A percentile compares a stretch with the other conserved stretches of the same genome.
Conservation (phyloP, 2,797 vertebrate species). For the Arctocebus calabarensis region DNA sequence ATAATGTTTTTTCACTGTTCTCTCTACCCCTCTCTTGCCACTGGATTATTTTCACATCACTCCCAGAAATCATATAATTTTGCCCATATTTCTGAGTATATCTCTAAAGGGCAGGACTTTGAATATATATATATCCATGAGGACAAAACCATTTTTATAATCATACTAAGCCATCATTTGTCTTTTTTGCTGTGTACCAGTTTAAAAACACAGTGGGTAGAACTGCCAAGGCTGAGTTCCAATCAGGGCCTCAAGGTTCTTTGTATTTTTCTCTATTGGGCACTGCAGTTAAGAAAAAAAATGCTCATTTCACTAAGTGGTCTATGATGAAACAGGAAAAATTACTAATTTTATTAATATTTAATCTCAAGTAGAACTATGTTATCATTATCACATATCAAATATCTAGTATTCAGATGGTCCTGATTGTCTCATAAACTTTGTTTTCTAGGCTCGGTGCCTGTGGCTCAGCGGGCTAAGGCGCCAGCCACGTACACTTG, state of each 20-base stretch:
- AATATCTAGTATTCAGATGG: neutral
- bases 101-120: conserved; percentile 5
- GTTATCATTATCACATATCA: neutral
- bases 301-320: neutral
- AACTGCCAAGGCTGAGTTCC: neutral
- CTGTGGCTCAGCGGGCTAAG: no score
- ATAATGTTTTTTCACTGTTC: neutral
- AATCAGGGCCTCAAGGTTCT: neutral
- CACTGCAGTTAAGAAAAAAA: neutral
- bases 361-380: neutral
- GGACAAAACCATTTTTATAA: neutral
- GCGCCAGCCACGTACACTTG: no score
- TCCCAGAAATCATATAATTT: neutral
- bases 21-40: neutral
- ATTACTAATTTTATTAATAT: conserved; percentile 6
- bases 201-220: neutral
- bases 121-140: neutral
- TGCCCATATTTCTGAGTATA: neutral
- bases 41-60: neutral
- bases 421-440: neutral
- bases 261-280: neutral
- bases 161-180: neutral
- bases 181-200: neutral
- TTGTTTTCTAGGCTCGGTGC: no score
- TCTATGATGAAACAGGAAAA: conserved; percentile 14